phyloP scores from a whole-genome alignment of 2,113 vertebrate species.

The Eidolon helvum region DNA sequence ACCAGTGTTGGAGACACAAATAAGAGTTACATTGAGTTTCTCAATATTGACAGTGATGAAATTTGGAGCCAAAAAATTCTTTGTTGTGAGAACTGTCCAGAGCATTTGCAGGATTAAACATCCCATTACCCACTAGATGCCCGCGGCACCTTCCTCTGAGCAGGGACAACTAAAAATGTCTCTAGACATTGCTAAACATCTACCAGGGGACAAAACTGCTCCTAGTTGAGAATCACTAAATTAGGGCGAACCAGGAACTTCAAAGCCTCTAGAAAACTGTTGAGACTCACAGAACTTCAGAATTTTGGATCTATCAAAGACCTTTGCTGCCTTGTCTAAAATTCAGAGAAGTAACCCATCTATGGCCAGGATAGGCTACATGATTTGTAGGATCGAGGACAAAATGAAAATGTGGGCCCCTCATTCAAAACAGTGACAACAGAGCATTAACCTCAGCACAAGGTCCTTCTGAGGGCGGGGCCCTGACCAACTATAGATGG shows the following conservation, averaged over 20 bases:
- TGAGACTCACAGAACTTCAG: not conserved
- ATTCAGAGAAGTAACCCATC: not conserved
- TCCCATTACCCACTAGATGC: not conserved
- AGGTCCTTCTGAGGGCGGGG: not conserved
- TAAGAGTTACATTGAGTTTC: not conserved
- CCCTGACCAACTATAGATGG: not conserved
- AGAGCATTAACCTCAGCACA: not conserved
- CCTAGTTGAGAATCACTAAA: not conserved
- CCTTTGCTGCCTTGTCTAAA: not conserved
- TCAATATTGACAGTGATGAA: not conserved
- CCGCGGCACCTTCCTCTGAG: accelerated
- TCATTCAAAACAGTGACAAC: not conserved
- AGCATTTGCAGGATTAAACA: not conserved
- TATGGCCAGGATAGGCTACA: not conserved
- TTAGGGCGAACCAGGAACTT: not conserved
- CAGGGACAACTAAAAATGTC: not conserved
- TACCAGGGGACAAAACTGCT: constrained; percentile 38
- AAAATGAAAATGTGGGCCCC: not conserved
- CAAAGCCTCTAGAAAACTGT: not conserved
- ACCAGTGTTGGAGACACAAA: not conserved
- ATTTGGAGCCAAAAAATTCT: not conserved
- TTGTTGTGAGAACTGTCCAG: not conserved
- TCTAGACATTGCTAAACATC: not conserved
- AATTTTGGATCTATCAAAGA: not conserved
- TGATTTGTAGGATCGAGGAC: not conserved